Base-by-base conservation (phyloP, 1,140 invertebrate species). In the Drosophila punjabiensis region DNA sequence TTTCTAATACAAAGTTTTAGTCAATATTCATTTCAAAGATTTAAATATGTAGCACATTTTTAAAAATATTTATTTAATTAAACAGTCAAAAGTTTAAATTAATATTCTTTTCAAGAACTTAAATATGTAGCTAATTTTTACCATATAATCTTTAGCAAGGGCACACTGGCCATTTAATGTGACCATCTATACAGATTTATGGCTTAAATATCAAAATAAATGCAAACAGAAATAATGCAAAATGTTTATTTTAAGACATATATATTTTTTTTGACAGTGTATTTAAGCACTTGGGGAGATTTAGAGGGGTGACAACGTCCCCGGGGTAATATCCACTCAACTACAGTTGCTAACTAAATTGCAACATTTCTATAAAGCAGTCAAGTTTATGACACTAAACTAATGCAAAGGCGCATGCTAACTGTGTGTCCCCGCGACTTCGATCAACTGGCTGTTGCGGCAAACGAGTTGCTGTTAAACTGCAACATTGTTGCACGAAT, bases 351-450 rank as follows among this genome's bases (percentile, higher is more conserved):
- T 56, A 48, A 70, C 67, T 85, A 64, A 81, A 84, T 84, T 85
- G 82, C 82, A 76, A 69, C 67, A 85, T 73, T 79, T 87, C 68
- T 81, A 88, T 88, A 77, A 81, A 87, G 81, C 68, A 78, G 74
- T 76, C 80, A 70, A 80, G 76, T 86, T 87, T 83, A 88, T 83
- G 78, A 53, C 76, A 73, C 70, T 73, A 82, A 87, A 87, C 78
- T 81, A 81, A 85, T 85, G 73, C 77, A 81, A 82, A 83, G 71
- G 61, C 41, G 61, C 58, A 69, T 67, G 75, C 65, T 86, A 79
- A 87, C 76, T 67, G 81, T 73, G 81, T 67, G 67, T 56, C 63
- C 59, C 52, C 55, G 30, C 70, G 30, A 41, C 55, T 35, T 39
- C 35, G 60, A 32, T 77, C 30, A 18, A 53, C 30, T 45, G 24